Evolutionary conservation across 2,888 invertebrate species (phyloP), one percentile per base, ranked within the genome.

Genomic region (Coenonympha arcania): DNA sequence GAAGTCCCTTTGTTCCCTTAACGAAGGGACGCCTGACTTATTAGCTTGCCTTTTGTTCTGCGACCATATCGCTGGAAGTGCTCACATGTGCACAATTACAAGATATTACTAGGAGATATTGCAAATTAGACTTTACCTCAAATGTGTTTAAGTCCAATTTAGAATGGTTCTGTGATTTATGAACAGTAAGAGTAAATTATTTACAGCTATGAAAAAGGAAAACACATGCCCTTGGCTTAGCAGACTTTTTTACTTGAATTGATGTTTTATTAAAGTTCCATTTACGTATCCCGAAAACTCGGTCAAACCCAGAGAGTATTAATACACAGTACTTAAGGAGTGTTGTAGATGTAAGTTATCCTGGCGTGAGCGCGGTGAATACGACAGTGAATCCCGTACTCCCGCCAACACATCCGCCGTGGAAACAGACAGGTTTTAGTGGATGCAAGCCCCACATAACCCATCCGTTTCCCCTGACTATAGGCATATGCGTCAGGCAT

Each of bases 11-110:
- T 52, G 52, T 52, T 43, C 24, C 24, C 24, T 13, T 44, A 48
- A 39, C 37, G 45, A 48, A 44, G 48, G 42, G 42, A 52, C 52
- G 39, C 20, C 47, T 51, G 50, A 51, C 50, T 51, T 48, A 48
- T 52, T 52, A 52, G 48, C 22, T n/a, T 19, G 47, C 34, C 48
- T 48, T 48, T 52, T 48, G 48, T 52, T 44, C 48, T 30, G 22
- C 18, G 33, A 40, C 52, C 34, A 52, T 47, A 47, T 51, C 37
- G 46, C 28, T 37, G 26, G 28, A 44, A 52, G 52, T 44, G 48
- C 34, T 13, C 48, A 33, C 33, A 44, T 48, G 44, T 28, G 45
- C 45, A 13, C 49, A 41, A 41, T 41, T 28, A 28, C 18, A 16
- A 39, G 37, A 22, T 22, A 39, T 13, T 6, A 13, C 22, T 8